phyloP scores from a whole-genome alignment of 2,888 invertebrate genomes.

The Drosophila glabriapex region DNA sequence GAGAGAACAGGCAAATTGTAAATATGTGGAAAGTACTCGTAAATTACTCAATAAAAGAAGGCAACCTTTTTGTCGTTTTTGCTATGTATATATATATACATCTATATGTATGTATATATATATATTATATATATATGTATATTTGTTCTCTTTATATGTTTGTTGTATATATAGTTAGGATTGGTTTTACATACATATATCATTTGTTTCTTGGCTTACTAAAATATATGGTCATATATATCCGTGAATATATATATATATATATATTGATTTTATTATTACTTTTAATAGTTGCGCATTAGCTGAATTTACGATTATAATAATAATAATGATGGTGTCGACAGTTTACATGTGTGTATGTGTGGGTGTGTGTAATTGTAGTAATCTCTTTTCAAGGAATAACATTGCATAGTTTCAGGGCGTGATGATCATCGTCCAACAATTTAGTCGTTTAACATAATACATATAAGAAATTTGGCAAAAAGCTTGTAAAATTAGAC shows the following conservation, averaged over 20 bases:
- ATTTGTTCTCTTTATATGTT: constrained; percentile 13
- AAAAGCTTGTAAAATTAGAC: constrained; percentile 79
- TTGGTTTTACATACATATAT: constrained; percentile 62
- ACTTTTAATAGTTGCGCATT: constrained; percentile 49
- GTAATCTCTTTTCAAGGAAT: constrained; percentile 83
- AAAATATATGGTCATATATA: constrained; percentile 66
- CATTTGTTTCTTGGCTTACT: constrained; percentile 76
- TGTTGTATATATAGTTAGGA: constrained; percentile 70
- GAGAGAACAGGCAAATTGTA: constrained; percentile 44
- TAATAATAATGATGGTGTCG: constrained; percentile 41
- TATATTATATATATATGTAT: constrained; percentile 26
- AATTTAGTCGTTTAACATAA: constrained; percentile 74
- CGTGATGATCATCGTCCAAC: constrained; percentile 68
- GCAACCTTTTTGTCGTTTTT: constrained; percentile 9
- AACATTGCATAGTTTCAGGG: constrained; percentile 79
- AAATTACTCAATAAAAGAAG: constrained; percentile 28
- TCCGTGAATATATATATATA: constrained; percentile 25
- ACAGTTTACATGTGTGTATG: constrained; percentile 52
- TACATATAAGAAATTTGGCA: constrained; percentile 75
- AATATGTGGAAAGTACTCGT: background rate
- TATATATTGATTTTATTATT: constrained; percentile 46
- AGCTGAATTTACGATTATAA: constrained; percentile 44
- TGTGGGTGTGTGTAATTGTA: constrained; percentile 62
- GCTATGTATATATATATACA: constrained; percentile 51
- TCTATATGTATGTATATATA: constrained; percentile 46